Conservation (phyloP, 2,797 vertebrate species). For the Geotrypetes seraphini region DNA sequence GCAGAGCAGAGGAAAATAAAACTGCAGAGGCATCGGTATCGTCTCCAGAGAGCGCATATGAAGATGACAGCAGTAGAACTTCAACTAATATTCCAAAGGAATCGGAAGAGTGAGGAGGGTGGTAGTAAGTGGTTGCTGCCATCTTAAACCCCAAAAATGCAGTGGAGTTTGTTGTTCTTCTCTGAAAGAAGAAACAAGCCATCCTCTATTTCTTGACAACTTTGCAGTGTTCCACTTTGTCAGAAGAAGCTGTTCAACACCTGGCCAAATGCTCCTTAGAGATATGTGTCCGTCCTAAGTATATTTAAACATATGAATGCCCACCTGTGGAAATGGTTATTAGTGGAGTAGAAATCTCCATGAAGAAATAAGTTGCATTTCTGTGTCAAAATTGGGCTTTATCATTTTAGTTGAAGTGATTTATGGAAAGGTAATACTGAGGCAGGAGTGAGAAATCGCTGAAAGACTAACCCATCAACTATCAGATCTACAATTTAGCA, state of each 20-base stretch:
- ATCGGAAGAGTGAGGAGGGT: slow-evolving; percentile 34
- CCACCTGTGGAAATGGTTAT: no score
- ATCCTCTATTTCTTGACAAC: background rate
- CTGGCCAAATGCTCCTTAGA: slow-evolving; percentile 4
- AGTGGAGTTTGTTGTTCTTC: no score
- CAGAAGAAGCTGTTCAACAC: slow-evolving; percentile 17
- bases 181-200: background rate
- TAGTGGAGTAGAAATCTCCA: no score
- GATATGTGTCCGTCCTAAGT: slow-evolving; percentile 6
- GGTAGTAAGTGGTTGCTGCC: background rate
- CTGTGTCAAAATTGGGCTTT: no score
- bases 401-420: no score
- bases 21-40: slow-evolving; percentile 1
- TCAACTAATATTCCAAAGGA: slow-evolving; percentile 12
- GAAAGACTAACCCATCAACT: no score
- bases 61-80: slow-evolving; percentile 5
- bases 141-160: no score
- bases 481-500: no score
- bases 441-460: no score
- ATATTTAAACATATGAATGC: background rate
- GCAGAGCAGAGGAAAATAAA: slow-evolving; percentile 3
- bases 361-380: no score
- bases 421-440: no score
- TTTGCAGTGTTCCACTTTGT: no score
- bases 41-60: background rate